A percentile compares a stretch with the other conserved stretches of the same genome.
phyloP scores from a whole-genome alignment of 2,888 invertebrate species.

The Melangyna quadrimaculata region DNA sequence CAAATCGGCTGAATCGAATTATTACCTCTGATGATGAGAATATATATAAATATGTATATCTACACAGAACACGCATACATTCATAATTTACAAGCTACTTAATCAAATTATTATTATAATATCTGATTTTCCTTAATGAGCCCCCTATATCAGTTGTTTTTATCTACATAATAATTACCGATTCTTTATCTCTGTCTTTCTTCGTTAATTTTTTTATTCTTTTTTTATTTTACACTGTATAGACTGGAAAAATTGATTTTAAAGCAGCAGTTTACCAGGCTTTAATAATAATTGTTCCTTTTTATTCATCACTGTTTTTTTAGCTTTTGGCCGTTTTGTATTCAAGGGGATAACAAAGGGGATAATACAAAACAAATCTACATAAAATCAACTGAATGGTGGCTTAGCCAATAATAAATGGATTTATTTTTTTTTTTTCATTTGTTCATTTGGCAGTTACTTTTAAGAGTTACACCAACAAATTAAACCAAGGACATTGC shows the following conservation, averaged over 20 bases:
- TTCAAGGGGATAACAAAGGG: background rate
- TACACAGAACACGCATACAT: background rate
- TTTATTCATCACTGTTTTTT: background rate
- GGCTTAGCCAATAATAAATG: conserved; percentile 12
- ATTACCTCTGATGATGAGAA: background rate
- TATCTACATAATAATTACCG: conserved; percentile 20
- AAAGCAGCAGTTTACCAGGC: background rate
- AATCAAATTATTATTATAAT: conserved; percentile 15
- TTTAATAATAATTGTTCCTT: background rate
- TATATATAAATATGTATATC: no score
- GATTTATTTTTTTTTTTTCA: conserved; percentile 42
- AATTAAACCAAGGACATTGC: background rate
- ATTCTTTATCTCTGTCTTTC: conserved; percentile 7
- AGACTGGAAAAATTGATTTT: conserved; percentile 6
- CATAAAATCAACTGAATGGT: conserved; percentile 4
- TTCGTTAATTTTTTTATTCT: conserved; percentile 8
- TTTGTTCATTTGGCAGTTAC: conserved; percentile 9
- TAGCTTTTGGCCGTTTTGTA: background rate
- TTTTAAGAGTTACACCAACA: background rate
- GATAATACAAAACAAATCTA: background rate
- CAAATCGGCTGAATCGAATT: conserved; percentile 7
- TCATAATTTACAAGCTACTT: background rate
- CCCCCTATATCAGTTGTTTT: conserved; percentile 16
- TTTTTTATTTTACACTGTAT: background rate
- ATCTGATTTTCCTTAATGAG: conserved; percentile 18